These are phyloP conservation scores for Eilema griseolum DNA, from an alignment of 2,888 invertebrate genomes.

Conservation along the genomic window DNA sequence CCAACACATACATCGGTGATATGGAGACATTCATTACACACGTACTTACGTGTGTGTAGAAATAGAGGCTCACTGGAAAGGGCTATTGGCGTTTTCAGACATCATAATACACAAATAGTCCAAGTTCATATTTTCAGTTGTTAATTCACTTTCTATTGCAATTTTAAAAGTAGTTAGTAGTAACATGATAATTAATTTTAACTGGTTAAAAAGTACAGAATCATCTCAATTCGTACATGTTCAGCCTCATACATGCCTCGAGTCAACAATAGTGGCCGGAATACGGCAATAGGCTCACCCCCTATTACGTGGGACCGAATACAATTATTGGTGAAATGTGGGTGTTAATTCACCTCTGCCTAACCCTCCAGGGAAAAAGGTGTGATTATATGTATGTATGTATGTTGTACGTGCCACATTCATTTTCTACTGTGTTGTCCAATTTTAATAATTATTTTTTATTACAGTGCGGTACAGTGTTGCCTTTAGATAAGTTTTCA, in stretches of 20 bases:
- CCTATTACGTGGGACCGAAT: too few relatives aligned
- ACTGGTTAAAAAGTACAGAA: not conserved
- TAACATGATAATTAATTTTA: not conserved
- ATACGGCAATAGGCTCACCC: too few relatives aligned
- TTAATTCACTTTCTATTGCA: not conserved
- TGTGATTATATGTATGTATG: too few relatives aligned
- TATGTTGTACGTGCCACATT: not conserved
- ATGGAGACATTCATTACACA: constrained; percentile 76
- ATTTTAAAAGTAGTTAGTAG: not conserved
- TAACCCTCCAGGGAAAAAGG: too few relatives aligned
- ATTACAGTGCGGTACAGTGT: not conserved
- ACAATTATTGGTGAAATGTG: too few relatives aligned
- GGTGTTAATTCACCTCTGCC: too few relatives aligned
- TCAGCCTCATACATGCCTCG: too few relatives aligned
- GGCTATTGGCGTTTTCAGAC: constrained; percentile 49
- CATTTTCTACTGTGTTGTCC: not conserved
- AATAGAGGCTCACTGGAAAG: constrained; percentile 43
- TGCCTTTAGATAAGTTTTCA: not conserved
- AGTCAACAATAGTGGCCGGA: too few relatives aligned
- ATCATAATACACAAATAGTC: not conserved
- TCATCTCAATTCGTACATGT: not conserved
- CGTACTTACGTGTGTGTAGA: constrained; percentile 52
- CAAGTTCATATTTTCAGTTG: not conserved
- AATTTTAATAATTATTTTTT: not conserved
- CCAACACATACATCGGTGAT: constrained; percentile 70